A percentile compares a stretch with the other conserved stretches of the same genome.
Conservation (phyloP, 2,888 invertebrate genomes). For the Apamea crenata region DNA sequence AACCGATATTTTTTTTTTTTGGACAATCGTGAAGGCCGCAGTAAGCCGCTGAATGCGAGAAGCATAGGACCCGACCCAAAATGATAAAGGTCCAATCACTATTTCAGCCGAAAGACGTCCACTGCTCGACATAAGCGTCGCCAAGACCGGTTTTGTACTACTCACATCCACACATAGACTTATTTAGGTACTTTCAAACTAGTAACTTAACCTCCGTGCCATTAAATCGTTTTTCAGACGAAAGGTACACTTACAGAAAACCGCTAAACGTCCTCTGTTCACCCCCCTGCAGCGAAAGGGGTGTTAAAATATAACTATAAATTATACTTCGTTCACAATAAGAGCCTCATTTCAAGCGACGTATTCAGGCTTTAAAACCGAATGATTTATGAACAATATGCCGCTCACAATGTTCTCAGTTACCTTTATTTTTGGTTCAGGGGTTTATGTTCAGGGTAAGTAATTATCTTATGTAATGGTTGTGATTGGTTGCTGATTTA, state of each 20-base stretch:
- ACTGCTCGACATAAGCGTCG: background rate
- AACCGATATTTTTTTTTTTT: too few relatives aligned
- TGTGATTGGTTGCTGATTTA: background rate
- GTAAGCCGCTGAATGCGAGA: too few relatives aligned
- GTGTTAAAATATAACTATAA: conserved; percentile 49
- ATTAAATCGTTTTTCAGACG: background rate
- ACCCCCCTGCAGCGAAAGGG: conserved; percentile 30
- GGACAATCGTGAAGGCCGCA: too few relatives aligned
- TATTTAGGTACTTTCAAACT: background rate
- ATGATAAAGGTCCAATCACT: background rate
- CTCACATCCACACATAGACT: background rate
- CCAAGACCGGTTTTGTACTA: background rate
- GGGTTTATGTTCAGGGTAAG: conserved; percentile 25
- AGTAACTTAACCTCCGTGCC: background rate
- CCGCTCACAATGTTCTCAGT: conserved; percentile 29
- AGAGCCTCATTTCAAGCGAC: conserved; percentile 62
- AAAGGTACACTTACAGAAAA: background rate
- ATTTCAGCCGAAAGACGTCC: background rate
- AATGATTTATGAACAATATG: conserved; percentile 60
- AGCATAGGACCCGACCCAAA: background rate
- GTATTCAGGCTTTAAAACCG: conserved; percentile 56
- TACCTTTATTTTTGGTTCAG: conserved; percentile 44
- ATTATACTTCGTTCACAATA: conserved; percentile 55
- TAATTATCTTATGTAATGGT: conserved; percentile 7
- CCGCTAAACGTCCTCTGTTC: background rate